Percentiles rank a stretch among this genome's conserved stretches.
phyloP scores from a whole-genome alignment of 2,797 vertebrate genomes.

The Brachyrhaphis roseni region DNA sequence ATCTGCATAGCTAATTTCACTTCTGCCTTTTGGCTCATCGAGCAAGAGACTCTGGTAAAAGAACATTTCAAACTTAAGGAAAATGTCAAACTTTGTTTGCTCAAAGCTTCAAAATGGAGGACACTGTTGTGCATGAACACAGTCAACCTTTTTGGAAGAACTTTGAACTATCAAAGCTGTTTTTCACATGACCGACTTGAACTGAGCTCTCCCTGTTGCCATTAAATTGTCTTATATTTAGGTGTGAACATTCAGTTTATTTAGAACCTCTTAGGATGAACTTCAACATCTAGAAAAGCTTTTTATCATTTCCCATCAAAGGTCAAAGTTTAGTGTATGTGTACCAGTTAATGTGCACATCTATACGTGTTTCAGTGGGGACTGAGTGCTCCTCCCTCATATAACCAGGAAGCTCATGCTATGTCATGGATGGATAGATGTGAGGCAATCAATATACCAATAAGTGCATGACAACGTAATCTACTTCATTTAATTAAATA shows the following conservation, averaged over 20 bases:
- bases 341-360: not conserved
- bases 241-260: not conserved
- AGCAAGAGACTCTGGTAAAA: slow-evolving; percentile 65
- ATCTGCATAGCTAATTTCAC: slow-evolving; percentile 93
- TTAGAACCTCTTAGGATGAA: not conserved
- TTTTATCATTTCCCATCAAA: not conserved
- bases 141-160: not conserved
- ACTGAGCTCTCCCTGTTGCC: not conserved
- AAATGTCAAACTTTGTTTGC: not conserved
- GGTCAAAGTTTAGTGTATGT: not conserved
- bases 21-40: slow-evolving; percentile 91
- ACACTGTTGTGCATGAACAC: not conserved
- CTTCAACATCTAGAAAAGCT: not conserved
- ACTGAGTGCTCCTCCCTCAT: not conserved
- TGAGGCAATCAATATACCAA: not conserved
- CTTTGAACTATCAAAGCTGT: not conserved
- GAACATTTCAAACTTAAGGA: not conserved
- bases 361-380: not conserved
- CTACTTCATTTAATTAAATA: not conserved
- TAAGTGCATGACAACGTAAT: not conserved
- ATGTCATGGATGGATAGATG: not conserved
- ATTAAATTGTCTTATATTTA: not conserved
- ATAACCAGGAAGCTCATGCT: not conserved
- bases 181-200: not conserved
- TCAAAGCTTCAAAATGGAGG: not conserved